Conservation (phyloP, 2,797 vertebrate species). For the Enteromius treurensis region DNA sequence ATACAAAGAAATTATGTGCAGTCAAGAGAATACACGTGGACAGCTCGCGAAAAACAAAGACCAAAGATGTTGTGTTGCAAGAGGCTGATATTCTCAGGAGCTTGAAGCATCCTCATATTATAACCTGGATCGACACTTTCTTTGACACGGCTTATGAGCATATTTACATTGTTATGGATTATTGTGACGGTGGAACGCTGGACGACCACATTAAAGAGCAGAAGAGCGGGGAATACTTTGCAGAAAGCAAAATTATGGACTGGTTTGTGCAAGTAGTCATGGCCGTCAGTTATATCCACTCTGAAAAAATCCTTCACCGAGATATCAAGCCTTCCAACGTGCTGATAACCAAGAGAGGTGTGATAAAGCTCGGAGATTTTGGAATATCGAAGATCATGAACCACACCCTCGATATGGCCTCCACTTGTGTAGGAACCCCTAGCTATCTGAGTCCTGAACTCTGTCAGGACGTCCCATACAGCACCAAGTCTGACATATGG, state of each 20-base stretch:
- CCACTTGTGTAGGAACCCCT: constrained; percentile 82
- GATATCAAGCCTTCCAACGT: constrained; percentile 85
- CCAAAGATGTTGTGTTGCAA: constrained; percentile 70
- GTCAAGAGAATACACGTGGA: constrained; percentile 79
- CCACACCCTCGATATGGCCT: constrained; percentile 78
- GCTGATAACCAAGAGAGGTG: constrained; percentile 76
- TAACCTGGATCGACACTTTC: constrained; percentile 76
- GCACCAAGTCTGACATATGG: constrained; percentile 84
- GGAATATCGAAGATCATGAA: constrained; percentile 82
- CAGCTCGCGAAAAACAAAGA: constrained; percentile 61
- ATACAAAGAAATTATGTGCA: constrained; percentile 71
- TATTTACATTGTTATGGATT: constrained; percentile 82
- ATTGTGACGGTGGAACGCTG: constrained; percentile 82
- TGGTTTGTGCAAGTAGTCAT: constrained; percentile 80
- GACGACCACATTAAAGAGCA: constrained; percentile 77
- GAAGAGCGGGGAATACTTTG: constrained; percentile 65
- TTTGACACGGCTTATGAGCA: constrained; percentile 66
- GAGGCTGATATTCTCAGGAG: constrained; percentile 80
- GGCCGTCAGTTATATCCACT: constrained; percentile 79
- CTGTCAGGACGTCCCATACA: constrained; percentile 82
- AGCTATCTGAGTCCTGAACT: constrained; percentile 84
- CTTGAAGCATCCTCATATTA: constrained; percentile 78
- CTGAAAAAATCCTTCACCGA: constrained; percentile 78
- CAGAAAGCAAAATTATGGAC: constrained; percentile 72
- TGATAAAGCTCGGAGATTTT: constrained; percentile 83